Base-by-base conservation (phyloP, 2,888 invertebrate genomes). In the Tridacna gigas region DNA sequence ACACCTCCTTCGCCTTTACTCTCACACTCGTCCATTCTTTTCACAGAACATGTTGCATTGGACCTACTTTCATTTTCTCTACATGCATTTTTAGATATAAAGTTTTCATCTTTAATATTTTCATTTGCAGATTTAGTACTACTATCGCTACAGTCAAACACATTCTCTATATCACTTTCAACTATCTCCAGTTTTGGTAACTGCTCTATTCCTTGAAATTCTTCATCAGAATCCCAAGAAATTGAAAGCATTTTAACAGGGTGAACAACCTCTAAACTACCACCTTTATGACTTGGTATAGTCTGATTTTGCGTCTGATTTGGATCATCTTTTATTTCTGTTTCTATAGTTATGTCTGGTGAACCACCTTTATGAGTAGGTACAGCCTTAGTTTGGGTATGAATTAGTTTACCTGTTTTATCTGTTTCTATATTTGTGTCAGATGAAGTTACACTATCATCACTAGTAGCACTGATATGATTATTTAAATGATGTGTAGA, bases 131-230 rank as follows among this genome's bases (percentile, higher is more conserved):
- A 60, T 73, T 80, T 73, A 69, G 74, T 28, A 77, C 74, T 74
- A 56, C 26, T 28, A 18, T 74, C 74, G 74, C 83, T 83, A 47
- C 61, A 71, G 60, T 84, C 81, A 79, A 84, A 84, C 26, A 81
- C 76, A 74, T 74, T 77, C 7, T 82, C 86, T 20, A 78, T 60
- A 22, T 85, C 84, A 80, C 84, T 87, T 73, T 87, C 87, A 71
- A 76, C 67, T 65, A 87, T 87, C 74, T 82, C 87, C 9, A 87
- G 80, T 74, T 87, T 87, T 26, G 87, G 87, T 74, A 87, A 82
- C 60, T 79, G 81, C 48, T 87, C 84, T 13, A 48, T 60, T 66
- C 65, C 75, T 20, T 77, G 63, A 61, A 77, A 60, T 12, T 82
- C 77, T 66, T 83, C 82, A 83, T 86, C 86, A 12, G 82, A 83